Evolutionary conservation across 2,797 vertebrate species (phyloP).

Genomic region (Dallia pectoralis): DNA sequence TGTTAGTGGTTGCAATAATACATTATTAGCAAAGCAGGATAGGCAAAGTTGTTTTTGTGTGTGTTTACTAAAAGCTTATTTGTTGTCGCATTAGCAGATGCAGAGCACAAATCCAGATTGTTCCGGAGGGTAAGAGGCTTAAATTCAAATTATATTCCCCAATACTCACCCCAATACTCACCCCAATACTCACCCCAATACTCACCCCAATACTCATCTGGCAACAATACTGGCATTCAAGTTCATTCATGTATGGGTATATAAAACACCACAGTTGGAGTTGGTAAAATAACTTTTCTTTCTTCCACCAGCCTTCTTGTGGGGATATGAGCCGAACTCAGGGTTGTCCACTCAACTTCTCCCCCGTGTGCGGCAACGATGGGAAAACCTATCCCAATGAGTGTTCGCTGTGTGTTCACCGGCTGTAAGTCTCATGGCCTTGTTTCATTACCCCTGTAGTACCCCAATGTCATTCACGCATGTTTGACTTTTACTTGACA

Average conservation of each 20-base stretch:
- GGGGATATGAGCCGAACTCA: slow-evolving; percentile 34
- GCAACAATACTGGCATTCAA: not conserved
- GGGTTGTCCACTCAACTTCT: slow-evolving; percentile 68
- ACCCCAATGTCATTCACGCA: not conserved
- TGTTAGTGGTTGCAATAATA: not conserved
- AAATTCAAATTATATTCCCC: not conserved
- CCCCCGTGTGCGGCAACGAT: slow-evolving; percentile 74
- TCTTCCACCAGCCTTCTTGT: slow-evolving; percentile 59
- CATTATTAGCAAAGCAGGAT: not conserved
- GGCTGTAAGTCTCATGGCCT: slow-evolving; percentile 49
- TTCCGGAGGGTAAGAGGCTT: slow-evolving; percentile 56
- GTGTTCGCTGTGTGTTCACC: slow-evolving; percentile 68
- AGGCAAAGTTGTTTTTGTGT: not conserved
- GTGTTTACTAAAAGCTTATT: not conserved
- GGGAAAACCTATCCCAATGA: slow-evolving; percentile 73
- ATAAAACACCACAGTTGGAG: not conserved
- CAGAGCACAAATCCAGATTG: slow-evolving; percentile 49
- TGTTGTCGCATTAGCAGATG: slow-evolving; percentile 43
- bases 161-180: not conserved
- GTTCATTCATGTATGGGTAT: not conserved
- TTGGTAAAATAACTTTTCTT: slow-evolving; percentile 33
- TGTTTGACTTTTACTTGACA: not conserved
- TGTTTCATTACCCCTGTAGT: not conserved
- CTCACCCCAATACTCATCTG: not conserved
- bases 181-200: too few species aligned